These are phyloP conservation scores for Sylvilagus bachmani DNA, from an alignment of 2,113 vertebrate genomes.

Conservation along the genomic window DNA sequence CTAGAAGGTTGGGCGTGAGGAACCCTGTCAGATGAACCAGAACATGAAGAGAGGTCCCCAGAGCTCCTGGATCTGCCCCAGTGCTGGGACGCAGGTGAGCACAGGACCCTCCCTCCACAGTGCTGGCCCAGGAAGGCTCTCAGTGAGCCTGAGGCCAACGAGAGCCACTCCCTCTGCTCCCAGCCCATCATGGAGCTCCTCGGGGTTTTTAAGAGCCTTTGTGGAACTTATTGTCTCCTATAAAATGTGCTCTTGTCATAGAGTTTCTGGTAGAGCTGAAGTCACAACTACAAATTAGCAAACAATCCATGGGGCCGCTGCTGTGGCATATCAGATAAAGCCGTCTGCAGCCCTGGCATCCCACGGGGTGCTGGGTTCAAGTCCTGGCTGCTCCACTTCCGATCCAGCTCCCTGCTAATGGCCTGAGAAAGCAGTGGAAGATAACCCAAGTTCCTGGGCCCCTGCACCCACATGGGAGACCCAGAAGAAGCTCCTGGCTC, in stretches of 20 bases:
- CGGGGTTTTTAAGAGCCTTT: neutral
- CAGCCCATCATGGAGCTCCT: fast-evolving
- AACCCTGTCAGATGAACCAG: neutral
- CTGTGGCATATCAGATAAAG: too few species aligned
- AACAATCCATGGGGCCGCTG: too few species aligned
- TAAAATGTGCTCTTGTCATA: neutral
- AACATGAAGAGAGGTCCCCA: neutral
- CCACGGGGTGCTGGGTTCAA: too few species aligned
- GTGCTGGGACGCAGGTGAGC: too few species aligned
- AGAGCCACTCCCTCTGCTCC: neutral
- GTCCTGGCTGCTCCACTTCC: too few species aligned
- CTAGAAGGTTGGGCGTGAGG: neutral
- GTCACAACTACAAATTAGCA: neutral
- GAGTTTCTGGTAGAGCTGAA: neutral
- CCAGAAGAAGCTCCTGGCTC: too few species aligned
- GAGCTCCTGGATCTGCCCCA: neutral
- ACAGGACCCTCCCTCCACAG: neutral
- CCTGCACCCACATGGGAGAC: too few species aligned
- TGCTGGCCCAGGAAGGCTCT: neutral
- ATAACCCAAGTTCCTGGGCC: too few species aligned
- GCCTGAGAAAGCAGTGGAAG: too few species aligned
- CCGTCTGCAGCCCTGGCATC: too few species aligned
- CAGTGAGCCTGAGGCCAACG: neutral
- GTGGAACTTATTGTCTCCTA: neutral
- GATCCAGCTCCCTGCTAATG: too few species aligned